A percentile compares a stretch with the other conserved stretches of the same genome.
These are phyloP conservation scores for Apostichopus parvimensis DNA, from an alignment of 35 echinoderm and acorn worm genomes.

Conservation along the genomic window DNA sequence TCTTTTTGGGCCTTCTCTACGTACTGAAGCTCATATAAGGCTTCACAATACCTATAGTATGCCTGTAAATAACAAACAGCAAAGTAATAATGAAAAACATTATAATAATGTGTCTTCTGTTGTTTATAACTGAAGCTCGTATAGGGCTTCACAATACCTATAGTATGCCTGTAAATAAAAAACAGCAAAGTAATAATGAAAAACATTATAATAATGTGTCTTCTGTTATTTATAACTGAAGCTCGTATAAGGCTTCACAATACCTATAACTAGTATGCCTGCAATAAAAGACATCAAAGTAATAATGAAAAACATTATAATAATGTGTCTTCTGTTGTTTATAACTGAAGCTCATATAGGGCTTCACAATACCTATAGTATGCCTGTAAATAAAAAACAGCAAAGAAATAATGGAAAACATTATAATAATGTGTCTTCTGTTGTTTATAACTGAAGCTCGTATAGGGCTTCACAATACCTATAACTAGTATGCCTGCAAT, in stretches of 20 bases:
- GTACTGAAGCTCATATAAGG: slow-evolving; percentile 72
- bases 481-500: slow-evolving; percentile 65
- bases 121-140: slow-evolving; percentile 50
- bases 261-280: slow-evolving; percentile 83
- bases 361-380: too few species aligned
- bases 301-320: not conserved
- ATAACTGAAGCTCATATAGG: slow-evolving; percentile 67
- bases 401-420: not conserved
- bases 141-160: slow-evolving; percentile 77
- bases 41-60: slow-evolving; percentile 76
- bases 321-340: too few species aligned
- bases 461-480: slow-evolving; percentile 78
- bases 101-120: not conserved
- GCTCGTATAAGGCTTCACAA: slow-evolving; percentile 76
- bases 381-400: slow-evolving; percentile 32
- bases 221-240: not conserved
- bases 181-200: not conserved
- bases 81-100: not conserved
- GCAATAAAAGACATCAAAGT: not conserved
- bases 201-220: not conserved
- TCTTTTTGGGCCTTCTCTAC: slow-evolving; percentile 54
- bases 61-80: slow-evolving; percentile 20
- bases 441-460: slow-evolving; percentile 48
- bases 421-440: not conserved
- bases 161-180: slow-evolving; percentile 56